Evolutionary conservation across 2,888 invertebrate species (phyloP).

Genomic region (Heteropelma amictum): DNA sequence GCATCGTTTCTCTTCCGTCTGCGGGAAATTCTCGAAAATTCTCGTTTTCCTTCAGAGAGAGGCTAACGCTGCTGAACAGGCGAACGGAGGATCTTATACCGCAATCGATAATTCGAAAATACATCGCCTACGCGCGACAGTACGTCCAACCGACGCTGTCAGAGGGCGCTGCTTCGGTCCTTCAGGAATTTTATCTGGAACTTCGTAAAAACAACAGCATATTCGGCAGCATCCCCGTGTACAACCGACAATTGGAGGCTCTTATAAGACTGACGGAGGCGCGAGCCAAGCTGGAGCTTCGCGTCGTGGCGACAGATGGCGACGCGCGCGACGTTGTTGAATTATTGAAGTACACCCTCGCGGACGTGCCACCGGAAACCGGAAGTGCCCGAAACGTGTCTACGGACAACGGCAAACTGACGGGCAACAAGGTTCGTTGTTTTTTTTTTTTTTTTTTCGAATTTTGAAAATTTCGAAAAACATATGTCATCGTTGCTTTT

Average conservation of each 20-base stretch:
- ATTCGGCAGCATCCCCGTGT: slow-evolving; percentile 85
- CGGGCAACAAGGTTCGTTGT: slow-evolving; percentile 74
- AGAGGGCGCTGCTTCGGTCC: slow-evolving; percentile 83
- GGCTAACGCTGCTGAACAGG: slow-evolving; percentile 77
- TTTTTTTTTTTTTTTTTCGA: slow-evolving; percentile 13
- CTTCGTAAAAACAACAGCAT: slow-evolving; percentile 85
- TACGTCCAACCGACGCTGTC: slow-evolving; percentile 91
- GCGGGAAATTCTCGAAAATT: not conserved
- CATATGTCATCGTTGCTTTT: no score
- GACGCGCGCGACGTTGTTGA: slow-evolving; percentile 94
- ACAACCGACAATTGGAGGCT: slow-evolving; percentile 92
- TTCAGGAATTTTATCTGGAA: slow-evolving; percentile 90
- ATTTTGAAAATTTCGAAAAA: not conserved
- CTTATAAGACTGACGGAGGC: slow-evolving; percentile 92
- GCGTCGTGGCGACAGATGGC: slow-evolving; percentile 86
- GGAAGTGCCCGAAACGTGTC: slow-evolving; percentile 79
- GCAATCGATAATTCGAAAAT: slow-evolving; percentile 88
- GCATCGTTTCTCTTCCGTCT: not conserved
- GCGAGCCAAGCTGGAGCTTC: slow-evolving; percentile 91
- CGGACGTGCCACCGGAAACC: slow-evolving; percentile 57
- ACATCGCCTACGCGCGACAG: slow-evolving; percentile 93
- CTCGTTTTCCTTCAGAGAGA: slow-evolving; percentile 57
- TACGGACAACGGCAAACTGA: slow-evolving; percentile 78
- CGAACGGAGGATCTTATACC: slow-evolving; percentile 87
- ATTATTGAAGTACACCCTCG: slow-evolving; percentile 85